These are phyloP conservation scores for Megaceryle torquata DNA, from an alignment of 2,113 vertebrate species.

Conservation along the genomic window DNA sequence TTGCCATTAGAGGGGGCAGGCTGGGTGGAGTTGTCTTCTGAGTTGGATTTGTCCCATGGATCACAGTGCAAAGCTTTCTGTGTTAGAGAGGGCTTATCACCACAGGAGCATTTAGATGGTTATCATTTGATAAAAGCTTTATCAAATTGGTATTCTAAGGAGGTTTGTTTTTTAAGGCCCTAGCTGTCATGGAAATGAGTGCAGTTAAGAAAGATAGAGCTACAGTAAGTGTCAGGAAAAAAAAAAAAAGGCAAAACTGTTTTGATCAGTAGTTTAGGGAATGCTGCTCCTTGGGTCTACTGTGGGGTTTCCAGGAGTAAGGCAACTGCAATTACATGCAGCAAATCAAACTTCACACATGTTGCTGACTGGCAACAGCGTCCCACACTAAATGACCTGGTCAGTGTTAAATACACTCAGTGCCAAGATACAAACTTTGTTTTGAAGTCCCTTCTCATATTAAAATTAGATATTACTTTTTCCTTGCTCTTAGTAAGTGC, in stretches of 20 bases:
- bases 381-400: accelerated
- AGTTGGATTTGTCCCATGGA: neutral
- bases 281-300: neutral
- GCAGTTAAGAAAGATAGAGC: neutral
- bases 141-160: neutral
- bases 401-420: accelerated
- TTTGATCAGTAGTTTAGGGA: neutral
- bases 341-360: neutral
- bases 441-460: neutral
- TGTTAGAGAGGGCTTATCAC: neutral
- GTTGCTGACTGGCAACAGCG: neutral
- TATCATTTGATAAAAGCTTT: neutral
- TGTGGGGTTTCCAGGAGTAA: neutral
- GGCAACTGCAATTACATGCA: neutral
- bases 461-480: neutral
- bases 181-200: neutral
- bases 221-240: neutral
- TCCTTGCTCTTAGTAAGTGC: neutral
- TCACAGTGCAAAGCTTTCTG: neutral
- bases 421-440: neutral
- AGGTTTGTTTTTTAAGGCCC: neutral
- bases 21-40: neutral
- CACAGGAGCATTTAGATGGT: neutral
- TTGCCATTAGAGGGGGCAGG: neutral
- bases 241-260: neutral